These are phyloP conservation scores for Vidua chalybeata DNA, from an alignment of 2,113 vertebrate species.

Conservation along the genomic window DNA sequence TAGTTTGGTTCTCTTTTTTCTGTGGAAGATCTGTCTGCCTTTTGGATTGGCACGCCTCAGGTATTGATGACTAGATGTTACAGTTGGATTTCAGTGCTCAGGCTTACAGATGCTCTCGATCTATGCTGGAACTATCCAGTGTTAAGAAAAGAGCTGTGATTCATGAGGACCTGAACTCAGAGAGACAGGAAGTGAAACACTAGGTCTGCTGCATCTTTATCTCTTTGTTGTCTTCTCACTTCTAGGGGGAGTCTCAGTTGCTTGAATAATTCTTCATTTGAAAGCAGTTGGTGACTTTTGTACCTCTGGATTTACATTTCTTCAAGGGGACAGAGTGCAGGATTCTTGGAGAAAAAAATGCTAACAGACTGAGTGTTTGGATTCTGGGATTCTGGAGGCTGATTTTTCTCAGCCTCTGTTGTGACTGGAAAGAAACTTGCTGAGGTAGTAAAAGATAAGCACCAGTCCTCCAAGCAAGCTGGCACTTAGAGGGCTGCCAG, in stretches of 20 bases:
- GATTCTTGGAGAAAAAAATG: not conserved
- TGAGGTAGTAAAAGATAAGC: not conserved
- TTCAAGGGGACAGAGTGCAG: not conserved
- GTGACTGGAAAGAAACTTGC: not conserved
- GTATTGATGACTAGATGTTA: accelerated
- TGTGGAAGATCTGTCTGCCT: accelerated
- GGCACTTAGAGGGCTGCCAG: not conserved
- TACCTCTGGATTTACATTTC: not conserved
- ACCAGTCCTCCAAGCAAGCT: not conserved
- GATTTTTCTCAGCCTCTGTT: not conserved
- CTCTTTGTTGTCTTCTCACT: not conserved
- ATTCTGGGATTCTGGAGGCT: not conserved
- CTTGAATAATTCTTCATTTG: not conserved
- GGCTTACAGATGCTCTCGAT: not conserved
- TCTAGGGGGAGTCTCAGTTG: not conserved
- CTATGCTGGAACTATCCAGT: not conserved
- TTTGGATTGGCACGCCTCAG: not conserved
- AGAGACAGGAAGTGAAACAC: not conserved
- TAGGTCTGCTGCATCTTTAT: not conserved
- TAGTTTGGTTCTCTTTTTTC: not conserved
- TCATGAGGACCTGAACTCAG: not conserved
- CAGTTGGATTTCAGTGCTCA: not conserved
- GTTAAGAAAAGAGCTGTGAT: not conserved
- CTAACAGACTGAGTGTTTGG: not conserved
- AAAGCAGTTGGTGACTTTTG: not conserved